Evolutionary conservation across 2,113 vertebrate species (phyloP).

Genomic region (Cyprinus carpio): DNA sequence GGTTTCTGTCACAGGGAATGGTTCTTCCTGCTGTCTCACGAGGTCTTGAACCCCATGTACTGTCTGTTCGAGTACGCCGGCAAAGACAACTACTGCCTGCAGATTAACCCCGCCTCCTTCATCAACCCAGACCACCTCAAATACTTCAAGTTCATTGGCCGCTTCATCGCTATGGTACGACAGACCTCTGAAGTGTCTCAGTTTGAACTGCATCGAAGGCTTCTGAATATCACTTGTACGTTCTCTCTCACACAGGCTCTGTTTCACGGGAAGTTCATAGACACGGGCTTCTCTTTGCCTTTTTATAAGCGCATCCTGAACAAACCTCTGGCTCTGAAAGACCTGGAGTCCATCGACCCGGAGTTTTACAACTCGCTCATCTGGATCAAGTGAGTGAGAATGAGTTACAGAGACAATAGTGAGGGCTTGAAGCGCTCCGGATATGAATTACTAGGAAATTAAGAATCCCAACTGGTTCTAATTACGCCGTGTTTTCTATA

Average conservation of each 20-base stretch:
- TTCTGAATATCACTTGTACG: too few relatives aligned
- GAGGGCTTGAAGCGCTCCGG: too few relatives aligned
- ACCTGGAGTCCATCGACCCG: conserved; percentile 96
- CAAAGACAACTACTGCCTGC: conserved; percentile 98
- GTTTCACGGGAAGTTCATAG: conserved; percentile 98
- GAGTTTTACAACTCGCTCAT: conserved; percentile 99
- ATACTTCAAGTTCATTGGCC: conserved; percentile 97
- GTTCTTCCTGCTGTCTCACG: conserved; percentile 98
- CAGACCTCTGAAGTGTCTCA: too few relatives aligned
- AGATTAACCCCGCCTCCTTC: conserved; percentile 98
- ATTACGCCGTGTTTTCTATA: too few relatives aligned
- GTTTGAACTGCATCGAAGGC: too few relatives aligned
- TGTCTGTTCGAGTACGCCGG: conserved; percentile 99
- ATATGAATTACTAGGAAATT: too few relatives aligned
- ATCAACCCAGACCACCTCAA: conserved; percentile 98
- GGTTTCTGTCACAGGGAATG: conserved; percentile 83
- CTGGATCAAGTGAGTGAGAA: conserved; percentile 93
- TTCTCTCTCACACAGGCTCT: conserved; percentile 78
- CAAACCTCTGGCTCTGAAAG: conserved; percentile 87
- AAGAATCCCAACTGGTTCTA: too few relatives aligned
- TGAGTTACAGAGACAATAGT: too few relatives aligned
- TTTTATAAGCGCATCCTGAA: conserved; percentile 98
- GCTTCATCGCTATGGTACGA: conserved; percentile 97
- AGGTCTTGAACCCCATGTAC: conserved; percentile 99
- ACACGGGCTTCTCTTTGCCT: conserved; percentile 96